Base-by-base conservation (phyloP, 30 jellyfish, hydroid and myxozoan genomes). In the Cassiopea xamachana region DNA sequence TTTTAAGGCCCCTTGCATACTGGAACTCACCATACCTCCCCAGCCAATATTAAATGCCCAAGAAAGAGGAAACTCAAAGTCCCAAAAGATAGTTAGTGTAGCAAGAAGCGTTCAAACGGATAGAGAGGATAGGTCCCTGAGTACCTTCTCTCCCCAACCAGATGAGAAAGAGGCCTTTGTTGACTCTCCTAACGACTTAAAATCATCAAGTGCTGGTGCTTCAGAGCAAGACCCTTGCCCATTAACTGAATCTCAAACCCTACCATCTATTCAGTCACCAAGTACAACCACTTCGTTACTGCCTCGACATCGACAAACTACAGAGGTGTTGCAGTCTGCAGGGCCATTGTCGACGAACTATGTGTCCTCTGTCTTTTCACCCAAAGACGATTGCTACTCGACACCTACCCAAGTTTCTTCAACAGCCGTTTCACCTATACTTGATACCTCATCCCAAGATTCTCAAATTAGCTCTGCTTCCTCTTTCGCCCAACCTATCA, bases 11-110 rank as follows among this genome's bases (percentile, higher is more conserved):
- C 80, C 80, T 5, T 71, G 80, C 80, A 55, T 71, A 6, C 7
- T 71, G 80, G 55, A 71, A 27, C 80, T 71, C 80, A 71, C 80
- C 80, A 1, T 71, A 71, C 80, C 80, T 1, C 74, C 8, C 8
- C 43, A 27, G 27, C 43, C 43, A 64, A 27, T 5, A 64, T 5
- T 5, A 64, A 17, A 64, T 9, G 74, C 15, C 39, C 19, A 64
- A 5, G 39, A 14, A 9, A 71, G 55, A 39, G 27, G 55, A 27
- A 71, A 17, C 14, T 71, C 80, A 15, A 71, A n/a, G 2, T 55
- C 80, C 16, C 80, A 55, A 7, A 71, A 71, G 55, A 43, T 71
- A 4, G n/a, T 51, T 43, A 71, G 55, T 14, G 80, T 71, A 55
- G 80, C 80, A 5, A 16, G 15, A 15, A 67, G 55, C 27, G 80